Evolutionary conservation across 2,888 invertebrate genomes (phyloP), one percentile per base, ranked within the genome.

Genomic region (Labia minor): DNA sequence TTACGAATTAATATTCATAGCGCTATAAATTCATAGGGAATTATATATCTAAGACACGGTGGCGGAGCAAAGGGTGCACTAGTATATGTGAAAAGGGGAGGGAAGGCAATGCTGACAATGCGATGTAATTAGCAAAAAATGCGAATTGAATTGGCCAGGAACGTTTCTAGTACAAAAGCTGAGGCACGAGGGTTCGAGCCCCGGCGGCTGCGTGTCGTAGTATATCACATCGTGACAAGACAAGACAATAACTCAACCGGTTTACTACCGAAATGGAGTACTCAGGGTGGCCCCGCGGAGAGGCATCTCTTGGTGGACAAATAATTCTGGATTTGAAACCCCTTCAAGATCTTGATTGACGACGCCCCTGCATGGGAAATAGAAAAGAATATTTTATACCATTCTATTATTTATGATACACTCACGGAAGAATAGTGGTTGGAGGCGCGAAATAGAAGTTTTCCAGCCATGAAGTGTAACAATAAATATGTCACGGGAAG

Each of bases 21-120:
- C 49, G 49, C 49, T 49, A 49, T 49, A 49, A 49, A 49, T 49
- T 49, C 49, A 49, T 49, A 49, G 49, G 49, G 49, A 49, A 49
- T 49, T 49, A 49, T 49, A 49, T 49, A 49, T 49, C 49, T 49
- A 10, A 49, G 49, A 49, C 16, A 49, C n/a, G n/a, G n/a, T 49
- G 16, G 14, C 14, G 49, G 2, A 49, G 26, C 26, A 26, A 26
- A 26, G 26, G 26, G 26, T 26, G 26, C 26, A 26, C 3, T 26
- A 8, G 26, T 26, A 26, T 26, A 26, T 26, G 8, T 26, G 26
- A 26, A 26, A 8, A 8, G 26, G 4, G 26, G 26, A 49, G 49
- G 8, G 49, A 49, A 8, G 49, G 16, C n/a, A 14, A 14, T 4
- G 16, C 6, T 49, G 49, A 49, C 49, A 49, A 49, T 49, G 49